phyloP scores from a whole-genome alignment of 2,113 vertebrate species.

The Charina bottae region DNA sequence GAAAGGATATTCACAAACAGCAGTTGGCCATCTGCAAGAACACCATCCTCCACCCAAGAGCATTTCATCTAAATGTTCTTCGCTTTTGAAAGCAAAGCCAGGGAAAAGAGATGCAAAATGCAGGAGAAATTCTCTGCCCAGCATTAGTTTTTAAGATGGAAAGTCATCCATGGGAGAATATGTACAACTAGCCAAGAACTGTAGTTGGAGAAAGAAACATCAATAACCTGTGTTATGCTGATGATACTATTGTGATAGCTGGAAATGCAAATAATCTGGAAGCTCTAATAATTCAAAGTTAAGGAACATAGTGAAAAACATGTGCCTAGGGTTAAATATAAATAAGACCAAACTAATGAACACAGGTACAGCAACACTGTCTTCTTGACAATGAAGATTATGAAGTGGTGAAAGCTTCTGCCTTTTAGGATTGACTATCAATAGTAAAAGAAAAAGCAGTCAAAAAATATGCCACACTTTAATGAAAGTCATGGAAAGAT shows the following conservation, averaged over 20 bases:
- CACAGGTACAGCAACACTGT: neutral
- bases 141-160: neutral
- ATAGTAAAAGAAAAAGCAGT: neutral
- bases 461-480: neutral
- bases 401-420: neutral
- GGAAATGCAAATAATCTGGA: neutral
- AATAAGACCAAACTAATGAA: neutral
- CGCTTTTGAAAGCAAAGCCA: neutral
- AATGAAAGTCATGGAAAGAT: neutral
- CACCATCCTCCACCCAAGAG: neutral
- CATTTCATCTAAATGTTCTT: neutral
- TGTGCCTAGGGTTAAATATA: neutral
- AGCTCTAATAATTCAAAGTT: neutral
- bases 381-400: neutral
- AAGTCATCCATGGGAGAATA: neutral
- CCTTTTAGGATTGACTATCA: neutral
- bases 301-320: neutral
- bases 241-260: neutral
- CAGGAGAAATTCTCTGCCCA: neutral
- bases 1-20: neutral
- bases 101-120: neutral
- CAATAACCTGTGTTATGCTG: neutral
- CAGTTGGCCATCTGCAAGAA: neutral
- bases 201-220: neutral
- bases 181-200: neutral